These are phyloP conservation scores for Sminthurinus aureus DNA, from an alignment of 2,888 invertebrate genomes.

Conservation along the genomic window DNA sequence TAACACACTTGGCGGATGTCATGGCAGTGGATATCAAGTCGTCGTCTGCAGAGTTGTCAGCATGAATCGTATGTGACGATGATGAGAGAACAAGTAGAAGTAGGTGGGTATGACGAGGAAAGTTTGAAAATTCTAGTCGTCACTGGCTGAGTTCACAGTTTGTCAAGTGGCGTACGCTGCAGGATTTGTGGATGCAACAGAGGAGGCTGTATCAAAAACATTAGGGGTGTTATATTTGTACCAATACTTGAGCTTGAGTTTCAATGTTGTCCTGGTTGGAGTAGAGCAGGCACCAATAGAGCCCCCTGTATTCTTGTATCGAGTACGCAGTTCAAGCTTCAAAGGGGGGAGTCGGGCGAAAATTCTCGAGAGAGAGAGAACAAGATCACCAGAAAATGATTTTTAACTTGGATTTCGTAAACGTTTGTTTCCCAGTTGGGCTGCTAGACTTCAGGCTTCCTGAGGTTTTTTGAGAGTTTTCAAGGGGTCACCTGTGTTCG, in stretches of 20 bases:
- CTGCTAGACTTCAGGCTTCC: slow-evolving; percentile 57
- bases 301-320: slow-evolving; percentile 41
- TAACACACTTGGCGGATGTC: slow-evolving; percentile 14
- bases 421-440: slow-evolving; percentile 56
- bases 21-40: slow-evolving; percentile 31
- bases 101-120: neutral
- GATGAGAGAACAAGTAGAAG: neutral
- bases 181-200: neutral
- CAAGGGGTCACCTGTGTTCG: slow-evolving; percentile 56
- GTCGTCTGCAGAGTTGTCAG: slow-evolving; percentile 24
- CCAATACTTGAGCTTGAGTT: neutral
- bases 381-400: too few species aligned
- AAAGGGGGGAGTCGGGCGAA: slow-evolving; percentile 32
- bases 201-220: neutral
- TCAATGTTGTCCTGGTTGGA: slow-evolving; percentile 33
- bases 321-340: neutral
- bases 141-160: neutral
- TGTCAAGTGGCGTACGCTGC: neutral
- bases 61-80: slow-evolving; percentile 24
- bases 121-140: neutral
- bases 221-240: neutral
- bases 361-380: slow-evolving; percentile 52
- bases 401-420: slow-evolving; percentile 48
- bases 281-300: neutral
- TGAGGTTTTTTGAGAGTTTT: slow-evolving; percentile 57